phyloP scores from a whole-genome alignment of 2,888 invertebrate genomes.

The Trissolcus japonicus region DNA sequence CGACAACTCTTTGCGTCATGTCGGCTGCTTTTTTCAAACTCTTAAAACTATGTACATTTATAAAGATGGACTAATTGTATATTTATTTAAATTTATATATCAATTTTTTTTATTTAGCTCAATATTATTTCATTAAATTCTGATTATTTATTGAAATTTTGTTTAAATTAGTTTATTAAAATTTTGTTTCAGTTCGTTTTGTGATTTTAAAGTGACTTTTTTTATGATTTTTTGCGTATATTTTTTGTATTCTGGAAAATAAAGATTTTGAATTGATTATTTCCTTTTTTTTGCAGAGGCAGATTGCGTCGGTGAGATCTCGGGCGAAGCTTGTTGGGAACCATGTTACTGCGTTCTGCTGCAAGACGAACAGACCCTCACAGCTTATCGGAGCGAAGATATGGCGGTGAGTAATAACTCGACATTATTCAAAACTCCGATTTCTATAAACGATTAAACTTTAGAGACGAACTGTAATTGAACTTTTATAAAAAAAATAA shows the following conservation, averaged over 20 bases:
- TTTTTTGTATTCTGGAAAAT: no score
- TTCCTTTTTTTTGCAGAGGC: constrained; percentile 68
- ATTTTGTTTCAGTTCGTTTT: no score
- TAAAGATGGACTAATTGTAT: not conserved
- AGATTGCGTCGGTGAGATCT: constrained; percentile 76
- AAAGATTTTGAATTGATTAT: constrained; percentile 5
- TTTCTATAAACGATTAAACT: no score
- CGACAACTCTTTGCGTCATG: constrained; percentile 26
- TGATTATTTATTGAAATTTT: not conserved
- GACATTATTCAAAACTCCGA: constrained; percentile 1
- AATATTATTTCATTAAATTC: no score
- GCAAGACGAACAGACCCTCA: constrained; percentile 85
- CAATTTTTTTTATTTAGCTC: no score
- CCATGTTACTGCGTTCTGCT: constrained; percentile 88
- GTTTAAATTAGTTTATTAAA: no score
- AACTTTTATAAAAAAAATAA: no score
- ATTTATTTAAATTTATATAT: not conserved
- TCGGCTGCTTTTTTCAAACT: constrained; percentile 20
- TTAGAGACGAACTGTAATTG: no score
- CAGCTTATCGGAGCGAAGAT: constrained; percentile 87
- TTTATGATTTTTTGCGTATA: no score
- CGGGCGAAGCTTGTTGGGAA: constrained; percentile 83
- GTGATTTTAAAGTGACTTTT: no score
- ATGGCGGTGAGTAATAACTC: constrained; percentile 82
- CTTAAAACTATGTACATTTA: constrained; percentile 32